These are phyloP conservation scores for Artibeus jamaicensis DNA, from an alignment of 2,797 vertebrate genomes.

Conservation along the genomic window DNA sequence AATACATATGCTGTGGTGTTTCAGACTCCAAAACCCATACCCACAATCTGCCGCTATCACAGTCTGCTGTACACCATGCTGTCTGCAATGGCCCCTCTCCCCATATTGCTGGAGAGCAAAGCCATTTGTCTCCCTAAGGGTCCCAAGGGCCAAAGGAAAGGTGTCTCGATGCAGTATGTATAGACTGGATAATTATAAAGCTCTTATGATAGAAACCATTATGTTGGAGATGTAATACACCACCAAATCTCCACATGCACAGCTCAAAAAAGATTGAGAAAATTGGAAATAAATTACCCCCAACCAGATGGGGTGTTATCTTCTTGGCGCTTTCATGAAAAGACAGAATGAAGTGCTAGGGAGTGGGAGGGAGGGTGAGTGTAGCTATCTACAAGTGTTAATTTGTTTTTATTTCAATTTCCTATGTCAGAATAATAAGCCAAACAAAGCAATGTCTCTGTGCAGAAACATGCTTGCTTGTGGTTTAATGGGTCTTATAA, in stretches of 20 bases:
- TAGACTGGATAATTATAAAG: constrained; percentile 68
- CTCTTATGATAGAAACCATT: constrained; percentile 65
- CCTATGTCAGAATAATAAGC: constrained; percentile 66
- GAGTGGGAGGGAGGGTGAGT: not conserved
- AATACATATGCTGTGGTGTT: not conserved
- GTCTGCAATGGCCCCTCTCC: not conserved
- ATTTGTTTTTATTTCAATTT: constrained; percentile 72
- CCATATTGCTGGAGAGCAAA: constrained; percentile 34
- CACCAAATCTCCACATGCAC: constrained; percentile 1
- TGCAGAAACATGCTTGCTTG: not conserved
- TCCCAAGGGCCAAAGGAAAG: constrained; percentile 65
- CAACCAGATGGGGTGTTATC: constrained; percentile 75
- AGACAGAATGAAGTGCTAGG: not conserved
- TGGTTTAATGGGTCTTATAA: not conserved
- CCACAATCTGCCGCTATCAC: not conserved
- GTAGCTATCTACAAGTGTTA: constrained; percentile 66
- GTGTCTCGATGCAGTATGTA: constrained; percentile 73
- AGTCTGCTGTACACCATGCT: not conserved
- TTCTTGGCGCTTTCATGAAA: constrained; percentile 66
- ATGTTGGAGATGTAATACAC: constrained; percentile 62
- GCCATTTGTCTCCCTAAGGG: constrained; percentile 71
- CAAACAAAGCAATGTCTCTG: not conserved
- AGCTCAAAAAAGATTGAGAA: constrained; percentile 70
- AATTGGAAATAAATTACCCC: constrained; percentile 72
- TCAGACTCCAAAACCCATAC: not conserved